These are phyloP conservation scores for Coranthus polyacanthus DNA, from an alignment of 2,797 vertebrate genomes.

Conservation along the genomic window DNA sequence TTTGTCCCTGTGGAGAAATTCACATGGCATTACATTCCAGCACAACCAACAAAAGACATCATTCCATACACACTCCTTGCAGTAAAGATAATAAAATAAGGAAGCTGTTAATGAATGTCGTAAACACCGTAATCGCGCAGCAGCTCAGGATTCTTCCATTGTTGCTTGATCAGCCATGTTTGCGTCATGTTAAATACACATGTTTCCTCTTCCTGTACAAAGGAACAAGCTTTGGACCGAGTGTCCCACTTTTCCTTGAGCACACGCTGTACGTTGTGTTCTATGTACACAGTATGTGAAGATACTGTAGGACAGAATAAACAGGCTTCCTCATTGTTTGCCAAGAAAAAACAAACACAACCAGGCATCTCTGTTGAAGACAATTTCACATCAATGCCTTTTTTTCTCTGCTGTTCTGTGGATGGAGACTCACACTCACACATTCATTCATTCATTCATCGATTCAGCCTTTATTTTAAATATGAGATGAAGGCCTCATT, in stretches of 20 bases:
- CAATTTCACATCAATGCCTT: no score
- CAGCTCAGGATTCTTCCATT: constrained; percentile 5
- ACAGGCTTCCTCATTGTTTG: constrained; percentile 19
- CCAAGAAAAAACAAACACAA: constrained; percentile 24
- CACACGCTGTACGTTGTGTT: constrained; percentile 27
- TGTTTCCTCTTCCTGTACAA: constrained; percentile 54
- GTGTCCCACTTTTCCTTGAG: constrained; percentile 27
- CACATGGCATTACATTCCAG: no score
- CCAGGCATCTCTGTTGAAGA: not conserved
- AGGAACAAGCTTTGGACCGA: constrained; percentile 13
- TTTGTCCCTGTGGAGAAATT: no score
- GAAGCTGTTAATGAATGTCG: constrained; percentile 20
- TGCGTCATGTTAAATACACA: constrained; percentile 18
- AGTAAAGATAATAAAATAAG: no score
- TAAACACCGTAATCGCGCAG: not conserved
- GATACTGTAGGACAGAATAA: constrained; percentile 28
- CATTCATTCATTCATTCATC: no score
- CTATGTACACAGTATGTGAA: constrained; percentile 17
- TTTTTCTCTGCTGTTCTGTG: no score
- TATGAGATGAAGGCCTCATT: no score
- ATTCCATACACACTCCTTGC: no score
- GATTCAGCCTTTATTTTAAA: no score
- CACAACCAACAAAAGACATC: no score
- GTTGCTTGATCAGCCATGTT: constrained; percentile 30
- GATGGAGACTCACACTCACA: no score